Base-by-base conservation (phyloP, 2,113 vertebrate species). In the Tetrax tetrax region DNA sequence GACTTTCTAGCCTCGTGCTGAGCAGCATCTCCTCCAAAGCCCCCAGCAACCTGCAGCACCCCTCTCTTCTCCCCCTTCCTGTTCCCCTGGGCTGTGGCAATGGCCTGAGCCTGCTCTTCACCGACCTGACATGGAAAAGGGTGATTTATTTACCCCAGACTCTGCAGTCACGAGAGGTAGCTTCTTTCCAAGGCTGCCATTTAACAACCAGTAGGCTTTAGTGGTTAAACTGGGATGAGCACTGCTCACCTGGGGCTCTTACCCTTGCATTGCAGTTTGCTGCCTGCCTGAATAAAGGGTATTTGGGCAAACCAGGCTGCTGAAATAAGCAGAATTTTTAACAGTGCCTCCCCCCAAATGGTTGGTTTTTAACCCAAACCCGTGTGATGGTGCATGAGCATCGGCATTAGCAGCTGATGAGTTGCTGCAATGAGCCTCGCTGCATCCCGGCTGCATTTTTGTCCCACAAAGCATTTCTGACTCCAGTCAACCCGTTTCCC, bases 1-100 rank as follows among this genome's bases (percentile, higher is more conserved):
- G 17, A 12, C 14, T 35, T 65, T 3, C 27, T 48, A n/a, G 14
- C 24, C 1, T 4, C 0, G 0, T 0, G 12, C n/a, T 19, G 59
- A 61, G 83, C 59, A 48, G 25, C n/a, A 10, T 24, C 64, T 27
- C 60, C 14, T 1, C 77, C 78, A n/a, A 71, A 72, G 38, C 51
- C 45, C 14, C 21, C 1, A 1, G n/a, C 1, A 12, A 50, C 10
- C 23, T 16, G 41, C 64, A 22, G 13, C 43, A 22, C 9, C 86
- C 61, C 25, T 45, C 68, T 66, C 45, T 47, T 47, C 8, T 6
- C 19, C 57, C n/a, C 50, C 37, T 28, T 25, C 43, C 18, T 2
- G 0, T 27, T 35, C 48, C 72, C 14, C 21, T 1, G 5, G 51
- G 63, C 38, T 24, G 38, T 19, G 7, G 65, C 12, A 53, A 7